Evolutionary conservation across 2,888 invertebrate species (phyloP), one percentile per base, ranked within the genome.

Genomic region (Encarsia formosa): DNA sequence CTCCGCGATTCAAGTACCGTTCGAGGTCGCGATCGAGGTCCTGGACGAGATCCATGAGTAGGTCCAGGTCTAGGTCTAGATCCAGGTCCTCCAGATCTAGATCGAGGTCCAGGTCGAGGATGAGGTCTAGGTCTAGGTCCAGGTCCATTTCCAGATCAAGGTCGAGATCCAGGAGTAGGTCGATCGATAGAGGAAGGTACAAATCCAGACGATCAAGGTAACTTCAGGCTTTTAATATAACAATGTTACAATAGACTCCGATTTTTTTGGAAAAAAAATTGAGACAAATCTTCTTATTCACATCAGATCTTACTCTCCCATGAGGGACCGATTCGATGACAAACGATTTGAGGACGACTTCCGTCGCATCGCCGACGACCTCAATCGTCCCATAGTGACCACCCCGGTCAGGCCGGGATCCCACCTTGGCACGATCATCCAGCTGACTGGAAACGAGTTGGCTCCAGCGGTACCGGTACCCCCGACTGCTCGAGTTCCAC

Each of bases 361-460:
- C 3, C 11, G 18, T 9, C 50, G 49, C 3, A 16, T 52, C 2
- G 49, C 48, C 5, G 54, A 57, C 1, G 51, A 51, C 9, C 11
- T 50, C 9, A 40, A 35, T 38, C 52, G 55, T 18, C 15, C 50
- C 2, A 45, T 32, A 1, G 56, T 43, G 6, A 39, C 39, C 3
- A 19, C 13, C 8, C 48, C 51, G n/a, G 41, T 37, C 1, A 32
- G 47, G 18, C 39, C 46, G 5, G 1, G 64, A 22, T 65, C 63
- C 32, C 65, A 70, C 39, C 69, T 69, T 50, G 71, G 72, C 23
- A 70, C 71, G 1, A 73, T 74, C 18, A 69, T 73, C 18, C 73
- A 73, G 38, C 61, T 69, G 1, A 58, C 69, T 1, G 63, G 65
- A 11, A 22, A 52, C 15, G 49, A 57, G 38, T 23, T 56, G 3